Conservation (phyloP, 2,888 invertebrate species). For the Sialis lutaria region DNA sequence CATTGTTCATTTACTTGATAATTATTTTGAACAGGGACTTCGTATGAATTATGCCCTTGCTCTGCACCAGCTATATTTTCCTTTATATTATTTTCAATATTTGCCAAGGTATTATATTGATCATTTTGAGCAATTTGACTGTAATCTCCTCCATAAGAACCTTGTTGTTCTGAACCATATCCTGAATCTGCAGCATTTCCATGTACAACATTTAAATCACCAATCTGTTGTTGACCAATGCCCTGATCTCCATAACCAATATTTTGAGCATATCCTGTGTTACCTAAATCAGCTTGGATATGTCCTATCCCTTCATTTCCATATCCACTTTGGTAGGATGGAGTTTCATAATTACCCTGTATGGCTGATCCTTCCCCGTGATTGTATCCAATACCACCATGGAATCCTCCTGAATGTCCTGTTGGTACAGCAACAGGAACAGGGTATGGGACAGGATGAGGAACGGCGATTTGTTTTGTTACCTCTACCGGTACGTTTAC, state of each 20-base stretch:
- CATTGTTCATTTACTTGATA: no score
- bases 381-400: background rate
- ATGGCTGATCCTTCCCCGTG: background rate
- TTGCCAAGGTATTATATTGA: slow-evolving; percentile 4
- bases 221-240: background rate
- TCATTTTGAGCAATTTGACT: slow-evolving; percentile 1
- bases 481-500: slow-evolving; percentile 27
- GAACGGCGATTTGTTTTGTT: slow-evolving; percentile 18
- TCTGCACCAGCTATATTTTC: background rate
- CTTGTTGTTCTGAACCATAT: slow-evolving; percentile 2
- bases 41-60: no score
- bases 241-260: slow-evolving; percentile 2
- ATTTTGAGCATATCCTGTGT: slow-evolving; percentile 2
- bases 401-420: slow-evolving; percentile 4
- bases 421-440: background rate
- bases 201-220: background rate
- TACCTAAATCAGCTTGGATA: background rate
- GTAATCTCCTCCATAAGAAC: background rate
- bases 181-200: background rate
- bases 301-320: slow-evolving; percentile 1
- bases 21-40: no score
- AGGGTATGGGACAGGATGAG: background rate
- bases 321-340: background rate
- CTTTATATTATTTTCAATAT: slow-evolving; percentile 1
- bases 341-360: background rate